Evolutionary conservation across 2,113 vertebrate species (phyloP).

Genomic region (Hydrolagus affinis): DNA sequence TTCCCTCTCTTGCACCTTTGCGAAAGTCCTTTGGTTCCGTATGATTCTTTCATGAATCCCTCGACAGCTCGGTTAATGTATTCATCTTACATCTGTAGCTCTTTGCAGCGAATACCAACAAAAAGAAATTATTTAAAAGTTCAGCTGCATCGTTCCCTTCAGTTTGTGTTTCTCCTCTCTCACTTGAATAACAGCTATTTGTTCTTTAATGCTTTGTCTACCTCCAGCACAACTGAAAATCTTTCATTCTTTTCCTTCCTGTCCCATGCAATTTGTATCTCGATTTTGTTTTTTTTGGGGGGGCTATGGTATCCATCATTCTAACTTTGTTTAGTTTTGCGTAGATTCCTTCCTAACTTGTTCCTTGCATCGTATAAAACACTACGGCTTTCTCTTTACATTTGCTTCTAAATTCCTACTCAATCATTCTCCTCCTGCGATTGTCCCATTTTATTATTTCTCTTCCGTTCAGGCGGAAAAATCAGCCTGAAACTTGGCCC

Average conservation of each 20-base stretch:
- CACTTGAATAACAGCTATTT: not conserved
- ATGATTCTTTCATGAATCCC: not conserved
- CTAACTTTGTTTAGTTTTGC: no score
- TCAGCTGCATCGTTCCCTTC: not conserved
- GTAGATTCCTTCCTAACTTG: no score
- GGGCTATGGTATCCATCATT: not conserved
- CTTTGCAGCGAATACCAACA: not conserved
- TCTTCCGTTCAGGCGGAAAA: no score
- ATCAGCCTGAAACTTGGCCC: no score
- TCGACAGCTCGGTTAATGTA: not conserved
- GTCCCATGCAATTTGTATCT: not conserved
- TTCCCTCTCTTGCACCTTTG: not conserved
- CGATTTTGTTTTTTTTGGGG: not conserved
- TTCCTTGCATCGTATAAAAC: no score
- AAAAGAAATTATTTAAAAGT: slow-evolving; percentile 17
- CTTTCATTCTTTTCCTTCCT: not conserved
- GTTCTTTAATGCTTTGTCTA: not conserved
- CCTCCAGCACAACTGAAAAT: not conserved
- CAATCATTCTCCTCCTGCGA: no score
- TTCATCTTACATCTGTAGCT: not conserved
- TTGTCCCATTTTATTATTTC: no score
- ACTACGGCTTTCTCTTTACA: no score
- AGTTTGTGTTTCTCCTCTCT: not conserved
- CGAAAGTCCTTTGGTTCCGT: not conserved
- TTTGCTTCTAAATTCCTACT: no score